Percentiles rank a stretch among this genome's conserved stretches.
Evolutionary conservation across 2,888 invertebrate species (phyloP).

Genomic region (Axea sp.): DNA sequence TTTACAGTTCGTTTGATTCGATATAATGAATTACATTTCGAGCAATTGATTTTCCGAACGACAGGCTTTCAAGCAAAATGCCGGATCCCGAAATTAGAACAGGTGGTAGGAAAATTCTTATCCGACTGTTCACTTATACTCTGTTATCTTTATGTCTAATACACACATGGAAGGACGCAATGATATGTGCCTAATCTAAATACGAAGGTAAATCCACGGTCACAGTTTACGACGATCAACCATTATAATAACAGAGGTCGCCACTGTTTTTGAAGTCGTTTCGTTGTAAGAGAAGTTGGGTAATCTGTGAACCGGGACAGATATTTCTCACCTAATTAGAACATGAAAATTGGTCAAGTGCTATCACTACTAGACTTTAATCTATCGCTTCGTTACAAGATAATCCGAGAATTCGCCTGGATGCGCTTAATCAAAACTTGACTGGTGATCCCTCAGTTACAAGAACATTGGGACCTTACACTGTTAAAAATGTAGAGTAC

Average conservation of each 20-base stretch:
- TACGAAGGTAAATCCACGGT: constrained; percentile 58
- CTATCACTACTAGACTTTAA: constrained; percentile 71
- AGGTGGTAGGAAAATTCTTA: constrained; percentile 42
- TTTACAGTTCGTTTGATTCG: no score
- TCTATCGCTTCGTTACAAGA: constrained; percentile 61
- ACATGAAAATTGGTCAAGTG: constrained; percentile 75
- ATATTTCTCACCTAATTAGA: constrained; percentile 66
- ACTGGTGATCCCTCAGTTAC: no score
- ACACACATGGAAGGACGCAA: constrained; percentile 70
- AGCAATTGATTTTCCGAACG: neutral
- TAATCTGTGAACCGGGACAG: constrained; percentile 54
- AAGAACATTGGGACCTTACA: no score
- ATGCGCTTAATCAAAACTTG: no score
- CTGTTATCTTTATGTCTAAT: constrained; percentile 38
- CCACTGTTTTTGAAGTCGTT: constrained; percentile 8
- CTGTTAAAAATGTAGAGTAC: no score
- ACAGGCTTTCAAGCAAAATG: neutral
- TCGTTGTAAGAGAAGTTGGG: constrained; percentile 32
- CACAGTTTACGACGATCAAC: constrained; percentile 33
- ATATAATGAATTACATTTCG: constrained; percentile 2
- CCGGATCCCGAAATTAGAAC: constrained; percentile 33
- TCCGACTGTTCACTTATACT: constrained; percentile 35
- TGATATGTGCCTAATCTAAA: constrained; percentile 76
- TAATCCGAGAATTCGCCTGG: constrained; percentile 41
- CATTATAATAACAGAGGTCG: neutral